phyloP scores from a whole-genome alignment of 2,888 invertebrate species.

The Tuberolachnus salignus region DNA sequence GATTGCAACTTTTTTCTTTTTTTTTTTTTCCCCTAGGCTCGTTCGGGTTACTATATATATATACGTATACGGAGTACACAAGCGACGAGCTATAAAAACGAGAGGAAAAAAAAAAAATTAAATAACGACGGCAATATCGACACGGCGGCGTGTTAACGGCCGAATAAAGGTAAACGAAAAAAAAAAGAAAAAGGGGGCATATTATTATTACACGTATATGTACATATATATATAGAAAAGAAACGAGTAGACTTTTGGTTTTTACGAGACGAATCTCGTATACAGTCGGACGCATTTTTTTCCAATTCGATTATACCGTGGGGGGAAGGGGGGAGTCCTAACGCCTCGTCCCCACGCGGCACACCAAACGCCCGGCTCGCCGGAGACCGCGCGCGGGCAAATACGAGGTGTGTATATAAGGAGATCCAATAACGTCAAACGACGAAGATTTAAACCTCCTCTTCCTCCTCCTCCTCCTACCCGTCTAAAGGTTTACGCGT shows the following conservation, averaged over 20 bases:
- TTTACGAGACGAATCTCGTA: conserved; percentile 9
- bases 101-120: not conserved
- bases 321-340: no score
- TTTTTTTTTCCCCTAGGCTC: no score
- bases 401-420: conserved; percentile 25
- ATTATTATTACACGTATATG: conserved; percentile 1
- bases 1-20: no score
- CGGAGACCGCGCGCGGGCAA: no score
- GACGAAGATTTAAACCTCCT: conserved; percentile 28
- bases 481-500: not conserved
- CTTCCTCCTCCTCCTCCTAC: no score
- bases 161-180: conserved; percentile 35
- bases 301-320: conserved; percentile 24
- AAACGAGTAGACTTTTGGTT: not conserved
- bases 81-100: not conserved
- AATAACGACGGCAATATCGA: not conserved
- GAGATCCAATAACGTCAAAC: conserved; percentile 55
- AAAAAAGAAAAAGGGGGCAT: not conserved
- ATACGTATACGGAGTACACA: not conserved
- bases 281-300: conserved; percentile 26
- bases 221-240: not conserved
- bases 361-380: no score
- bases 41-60: no score
- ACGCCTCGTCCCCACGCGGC: no score
- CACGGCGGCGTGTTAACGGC: not conserved